phyloP scores from a whole-genome alignment of 2,888 invertebrate genomes.

The Heliconius aoede region DNA sequence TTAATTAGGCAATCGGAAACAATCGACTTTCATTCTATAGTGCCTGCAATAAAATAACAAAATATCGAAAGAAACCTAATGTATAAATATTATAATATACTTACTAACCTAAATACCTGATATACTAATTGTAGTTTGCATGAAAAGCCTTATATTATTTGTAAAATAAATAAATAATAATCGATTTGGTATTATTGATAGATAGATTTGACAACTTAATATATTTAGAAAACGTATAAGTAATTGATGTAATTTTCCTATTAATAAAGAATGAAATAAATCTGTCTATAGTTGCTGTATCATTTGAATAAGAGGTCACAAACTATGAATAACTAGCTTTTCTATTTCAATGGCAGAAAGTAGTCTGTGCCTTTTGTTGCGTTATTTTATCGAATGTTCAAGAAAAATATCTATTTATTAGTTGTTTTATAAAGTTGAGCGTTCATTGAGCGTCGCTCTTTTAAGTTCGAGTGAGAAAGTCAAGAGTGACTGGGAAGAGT shows the following conservation, averaged over 20 bases:
- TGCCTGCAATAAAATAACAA: constrained; percentile 17
- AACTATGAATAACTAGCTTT: constrained; percentile 14
- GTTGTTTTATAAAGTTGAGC: neutral
- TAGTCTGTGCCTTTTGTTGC: neutral
- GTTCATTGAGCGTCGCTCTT: too few relatives aligned
- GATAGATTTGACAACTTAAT: too few relatives aligned
- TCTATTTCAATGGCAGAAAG: constrained; percentile 9
- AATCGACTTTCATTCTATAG: constrained; percentile 21
- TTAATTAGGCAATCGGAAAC: constrained; percentile 28
- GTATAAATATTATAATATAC: too few relatives aligned
- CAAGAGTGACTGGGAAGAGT: too few relatives aligned
- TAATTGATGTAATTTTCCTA: too few relatives aligned
- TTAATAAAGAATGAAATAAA: neutral
- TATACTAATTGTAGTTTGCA: neutral
- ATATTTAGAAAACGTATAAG: too few relatives aligned
- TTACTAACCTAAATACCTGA: too few relatives aligned
- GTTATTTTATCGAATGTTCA: neutral
- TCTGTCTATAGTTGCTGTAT: neutral
- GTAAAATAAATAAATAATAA: neutral
- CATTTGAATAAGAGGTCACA: neutral
- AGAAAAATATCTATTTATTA: neutral
- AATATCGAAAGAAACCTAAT: too few relatives aligned
- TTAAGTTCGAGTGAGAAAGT: too few relatives aligned
- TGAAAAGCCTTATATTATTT: neutral
- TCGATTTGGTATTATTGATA: too few relatives aligned